A percentile compares a stretch with the other conserved stretches of the same genome.
Conservation (phyloP, 1,140 invertebrate genomes). For the Drosophila albomicans region DNA sequence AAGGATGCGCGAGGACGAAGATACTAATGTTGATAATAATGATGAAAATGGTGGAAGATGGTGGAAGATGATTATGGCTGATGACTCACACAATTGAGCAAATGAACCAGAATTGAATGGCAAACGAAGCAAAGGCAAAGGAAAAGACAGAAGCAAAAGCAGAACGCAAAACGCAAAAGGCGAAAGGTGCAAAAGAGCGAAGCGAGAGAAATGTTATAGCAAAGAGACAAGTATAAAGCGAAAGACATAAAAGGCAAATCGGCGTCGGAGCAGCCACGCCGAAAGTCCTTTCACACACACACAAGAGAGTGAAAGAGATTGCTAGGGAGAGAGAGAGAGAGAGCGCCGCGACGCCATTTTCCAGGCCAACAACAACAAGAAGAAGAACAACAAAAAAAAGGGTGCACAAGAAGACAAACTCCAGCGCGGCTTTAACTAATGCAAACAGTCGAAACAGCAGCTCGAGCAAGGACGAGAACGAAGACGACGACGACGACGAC, state of each 20-base stretch:
- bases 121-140: constrained; percentile 43
- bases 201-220: too few species aligned
- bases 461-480: background rate
- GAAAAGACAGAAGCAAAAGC: background rate
- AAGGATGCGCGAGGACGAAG: background rate
- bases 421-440: constrained; percentile 43
- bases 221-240: constrained; percentile 21
- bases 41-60: constrained; percentile 12
- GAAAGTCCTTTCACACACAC: constrained; percentile 17
- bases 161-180: background rate
- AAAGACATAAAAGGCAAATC: constrained; percentile 35
- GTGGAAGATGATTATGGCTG: constrained; percentile 32
- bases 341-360: constrained; percentile 28
- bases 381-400: constrained; percentile 10
- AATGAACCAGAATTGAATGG: constrained; percentile 81
- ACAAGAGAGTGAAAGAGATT: background rate
- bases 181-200: background rate
- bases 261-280: constrained; percentile 14
- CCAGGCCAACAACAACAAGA: background rate
- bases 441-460: constrained; percentile 40
- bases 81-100: constrained; percentile 80
- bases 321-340: background rate
- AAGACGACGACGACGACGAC: background rate
- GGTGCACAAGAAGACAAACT: constrained; percentile 24
- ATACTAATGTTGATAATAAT: constrained; percentile 23